Conservation (phyloP, 2,797 vertebrate species). For the Danio aesculapii region DNA sequence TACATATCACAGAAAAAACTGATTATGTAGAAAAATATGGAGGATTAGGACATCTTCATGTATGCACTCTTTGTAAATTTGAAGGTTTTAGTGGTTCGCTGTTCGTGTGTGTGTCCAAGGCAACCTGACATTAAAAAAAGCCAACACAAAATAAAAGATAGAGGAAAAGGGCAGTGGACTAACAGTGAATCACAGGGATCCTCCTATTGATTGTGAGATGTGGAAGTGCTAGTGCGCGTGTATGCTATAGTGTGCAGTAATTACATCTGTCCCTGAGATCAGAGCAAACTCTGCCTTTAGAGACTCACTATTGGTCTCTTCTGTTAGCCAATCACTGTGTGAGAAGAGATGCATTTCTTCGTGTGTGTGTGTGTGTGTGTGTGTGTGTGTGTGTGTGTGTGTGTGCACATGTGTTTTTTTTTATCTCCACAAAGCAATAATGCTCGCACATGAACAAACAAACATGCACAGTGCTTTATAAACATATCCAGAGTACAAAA, state of each 20-base stretch:
- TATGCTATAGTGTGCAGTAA: not conserved
- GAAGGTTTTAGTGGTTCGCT: not conserved
- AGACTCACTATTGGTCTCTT: not conserved
- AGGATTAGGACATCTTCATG: slow-evolving; percentile 52
- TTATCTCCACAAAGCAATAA: not conserved
- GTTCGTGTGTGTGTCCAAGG: slow-evolving; percentile 1
- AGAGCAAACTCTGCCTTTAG: slow-evolving; percentile 10
- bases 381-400: no score
- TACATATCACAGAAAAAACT: not conserved
- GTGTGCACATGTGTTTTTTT: no score
- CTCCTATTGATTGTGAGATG: not conserved
- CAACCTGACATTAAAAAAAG: not conserved
- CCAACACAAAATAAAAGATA: not conserved
- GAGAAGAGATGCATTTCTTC: not conserved
- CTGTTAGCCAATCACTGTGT: not conserved
- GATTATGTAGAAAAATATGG: slow-evolving; percentile 31
- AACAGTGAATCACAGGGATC: not conserved
- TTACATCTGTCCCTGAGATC: slow-evolving; percentile 34
- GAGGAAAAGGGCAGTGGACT: not conserved
- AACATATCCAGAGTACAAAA: not conserved
- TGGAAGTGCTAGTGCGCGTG: slow-evolving; percentile 16
- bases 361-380: not conserved
- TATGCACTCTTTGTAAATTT: slow-evolving; percentile 35
- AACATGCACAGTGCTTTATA: not conserved
- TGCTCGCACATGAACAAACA: not conserved